Base-by-base conservation (phyloP, 2,888 invertebrate species). In the Meganola albula region DNA sequence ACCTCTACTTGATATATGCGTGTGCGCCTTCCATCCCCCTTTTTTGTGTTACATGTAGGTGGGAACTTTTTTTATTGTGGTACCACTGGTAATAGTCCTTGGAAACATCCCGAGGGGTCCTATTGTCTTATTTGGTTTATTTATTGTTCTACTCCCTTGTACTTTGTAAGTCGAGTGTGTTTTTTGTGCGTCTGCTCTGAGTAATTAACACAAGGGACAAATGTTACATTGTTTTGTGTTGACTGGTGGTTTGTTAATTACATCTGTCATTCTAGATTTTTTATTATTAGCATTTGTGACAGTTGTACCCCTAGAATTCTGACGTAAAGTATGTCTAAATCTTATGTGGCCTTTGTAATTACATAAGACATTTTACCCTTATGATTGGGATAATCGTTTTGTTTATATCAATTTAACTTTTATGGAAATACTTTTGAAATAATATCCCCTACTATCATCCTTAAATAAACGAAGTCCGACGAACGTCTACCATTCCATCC, bases 51-150 rank as follows among this genome's bases (percentile, higher is more conserved):
- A 55, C 39, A 58, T 62, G 66, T 70, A 67, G 71, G 67, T 64
- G 69, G 70, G 60, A 58, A 63, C 63, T 59, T 66, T 73, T n/a
- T 71, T 74, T 74, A 65, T 74, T 59, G 63, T 58, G 58, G 64
- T 65, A 57, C 63, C 54, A 61, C 57, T 41, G 58, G 67, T 74
- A 69, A 75, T 66, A 65, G 66, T 44, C 55, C 58, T 41, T 44
- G 48, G 63, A 64, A 65, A 63, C 64, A 37, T 44, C 49, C 49
- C 38, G 48, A 52, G 44, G 39, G 37, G 42, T 35, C 53, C 58
- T 53, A 68, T 65, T 65, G 65, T 65, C 54, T 63, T 53, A 58
- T 58, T 60, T 58, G 50, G 57, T 58, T 68, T 74, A 64, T 67
- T 71, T 67, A 63, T 69, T 53, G 58, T 69, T 65, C 58, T 20